Base-by-base conservation (phyloP, 2,113 vertebrate genomes). In the Cephalopholis sonnerati region DNA sequence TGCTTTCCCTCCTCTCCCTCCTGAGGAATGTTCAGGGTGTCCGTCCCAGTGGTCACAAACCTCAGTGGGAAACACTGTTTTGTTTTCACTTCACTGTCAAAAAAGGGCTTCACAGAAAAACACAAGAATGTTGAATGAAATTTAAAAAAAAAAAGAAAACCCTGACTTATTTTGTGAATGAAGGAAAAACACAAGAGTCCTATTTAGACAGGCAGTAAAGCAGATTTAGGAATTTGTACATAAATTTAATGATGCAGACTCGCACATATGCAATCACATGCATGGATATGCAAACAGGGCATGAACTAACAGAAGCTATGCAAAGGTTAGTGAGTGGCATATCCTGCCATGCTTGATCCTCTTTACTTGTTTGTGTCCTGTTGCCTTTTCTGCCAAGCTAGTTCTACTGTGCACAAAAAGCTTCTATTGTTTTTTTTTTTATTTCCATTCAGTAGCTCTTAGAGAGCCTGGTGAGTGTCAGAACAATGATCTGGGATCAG, bases 401-500 rank as follows among this genome's bases (percentile, higher is more conserved):
- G 58, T 15, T 5, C 46, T n/a, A 18, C 57, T 51, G n/a, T 46
- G 76, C 63, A 82, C 79, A 87, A 82, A 78, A 89, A 84, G 72
- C 74, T 39, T 44, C 82, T 50, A 82, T 93, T 91, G 90, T 51
- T 20, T 6, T 6, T 79, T 83, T 83, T 69, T 50, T 73, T 2
- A 55, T 72, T 75, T 75, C 68, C 66, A 24, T 70, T 73, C 25
- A 71, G 76, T 74, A 48, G 63, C 61, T 69, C 74, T 76, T 32
- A 62, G 29, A 66, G 50, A 82, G 74, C 27, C 61, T 59, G 77
- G 25, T 72, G 67, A 86, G 67, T 77, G 73, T 90, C 83, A 78
- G 78, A 83, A 76, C 68, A 58, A 36, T 75, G 81, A 82, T 85
- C 73, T 27, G 77, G 85, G 91, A 88, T 91, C 83, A 87, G 81